These are phyloP conservation scores for Athalia rosae DNA, from an alignment of 2,888 invertebrate genomes.

Conservation along the genomic window DNA sequence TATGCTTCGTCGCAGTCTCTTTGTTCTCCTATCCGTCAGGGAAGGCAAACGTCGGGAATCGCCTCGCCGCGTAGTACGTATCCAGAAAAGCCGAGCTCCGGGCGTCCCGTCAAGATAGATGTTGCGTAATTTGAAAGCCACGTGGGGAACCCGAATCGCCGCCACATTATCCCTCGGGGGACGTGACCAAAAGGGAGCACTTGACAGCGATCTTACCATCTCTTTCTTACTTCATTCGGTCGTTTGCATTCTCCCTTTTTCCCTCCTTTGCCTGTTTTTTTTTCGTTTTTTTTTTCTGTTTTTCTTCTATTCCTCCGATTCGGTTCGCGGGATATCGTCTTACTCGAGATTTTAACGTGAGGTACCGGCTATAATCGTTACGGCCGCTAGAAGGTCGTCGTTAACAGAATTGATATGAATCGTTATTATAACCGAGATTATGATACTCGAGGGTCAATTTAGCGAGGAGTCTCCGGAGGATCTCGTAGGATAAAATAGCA, in stretches of 20 bases:
- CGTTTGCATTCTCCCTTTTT: neutral
- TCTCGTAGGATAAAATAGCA: too few species aligned
- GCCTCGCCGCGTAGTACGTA: conserved; percentile 6
- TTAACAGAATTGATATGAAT: too few species aligned
- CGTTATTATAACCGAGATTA: too few species aligned
- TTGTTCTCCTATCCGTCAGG: neutral
- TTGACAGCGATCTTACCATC: conserved; percentile 15
- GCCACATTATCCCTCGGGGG: conserved; percentile 22
- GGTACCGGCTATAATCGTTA: too few species aligned
- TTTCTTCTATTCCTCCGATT: neutral
- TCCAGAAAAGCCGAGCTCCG: neutral
- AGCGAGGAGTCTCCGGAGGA: too few species aligned
- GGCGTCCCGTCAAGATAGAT: neutral
- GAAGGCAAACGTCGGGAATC: neutral
- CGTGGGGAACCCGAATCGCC: neutral
- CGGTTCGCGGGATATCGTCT: too few species aligned
- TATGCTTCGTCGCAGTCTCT: neutral
- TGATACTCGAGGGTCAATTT: too few species aligned
- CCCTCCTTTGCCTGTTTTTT: neutral
- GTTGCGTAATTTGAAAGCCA: conserved; percentile 40
- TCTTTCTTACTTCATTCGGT: neutral
- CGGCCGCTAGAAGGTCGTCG: too few species aligned
- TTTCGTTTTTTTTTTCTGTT: neutral
- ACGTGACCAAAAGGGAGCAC: conserved; percentile 23
- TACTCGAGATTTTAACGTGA: too few species aligned